Percentiles rank a stretch among this genome's conserved stretches.
Evolutionary conservation across 2,888 invertebrate genomes (phyloP).

Genomic region (Chesias legatella): DNA sequence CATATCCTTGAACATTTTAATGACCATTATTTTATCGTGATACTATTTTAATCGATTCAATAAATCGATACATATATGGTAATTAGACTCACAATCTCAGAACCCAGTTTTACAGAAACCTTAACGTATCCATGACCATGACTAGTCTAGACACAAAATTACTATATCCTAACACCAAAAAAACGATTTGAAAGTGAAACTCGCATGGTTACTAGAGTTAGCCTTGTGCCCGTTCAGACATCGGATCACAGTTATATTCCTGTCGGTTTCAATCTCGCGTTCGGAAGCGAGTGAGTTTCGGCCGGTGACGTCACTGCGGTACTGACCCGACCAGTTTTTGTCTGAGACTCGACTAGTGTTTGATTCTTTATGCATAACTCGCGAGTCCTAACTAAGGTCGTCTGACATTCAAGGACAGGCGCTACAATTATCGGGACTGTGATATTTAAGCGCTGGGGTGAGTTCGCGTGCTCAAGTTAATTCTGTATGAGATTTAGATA

Average conservation of each 20-base stretch:
- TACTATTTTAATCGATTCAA: no score
- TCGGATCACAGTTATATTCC: conserved; percentile 46
- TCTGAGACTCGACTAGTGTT: conserved; percentile 66
- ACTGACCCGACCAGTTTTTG: conserved; percentile 66
- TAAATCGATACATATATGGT: no score
- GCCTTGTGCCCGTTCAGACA: conserved; percentile 41
- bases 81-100: no score
- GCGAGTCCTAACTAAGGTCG: conserved; percentile 74
- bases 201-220: conserved; percentile 31
- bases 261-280: conserved; percentile 48
- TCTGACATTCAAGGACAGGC: conserved; percentile 40
- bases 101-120: not conserved
- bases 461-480: no score
- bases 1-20: conserved; percentile 2
- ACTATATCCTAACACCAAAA: conserved; percentile 22
- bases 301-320: conserved; percentile 61
- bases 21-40: conserved; percentile 4
- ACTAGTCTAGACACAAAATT: conserved; percentile 25
- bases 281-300: conserved; percentile 61
- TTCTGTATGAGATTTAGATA: no score
- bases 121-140: conserved; percentile 21
- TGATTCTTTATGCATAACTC: conserved; percentile 77
- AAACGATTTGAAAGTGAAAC: conserved; percentile 34
- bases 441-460: conserved; percentile 21
- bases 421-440: conserved; percentile 26